Evolutionary conservation across 2,888 invertebrate genomes (phyloP), one percentile per base, ranked within the genome.

Genomic region (Drosophila nr. medialis): DNA sequence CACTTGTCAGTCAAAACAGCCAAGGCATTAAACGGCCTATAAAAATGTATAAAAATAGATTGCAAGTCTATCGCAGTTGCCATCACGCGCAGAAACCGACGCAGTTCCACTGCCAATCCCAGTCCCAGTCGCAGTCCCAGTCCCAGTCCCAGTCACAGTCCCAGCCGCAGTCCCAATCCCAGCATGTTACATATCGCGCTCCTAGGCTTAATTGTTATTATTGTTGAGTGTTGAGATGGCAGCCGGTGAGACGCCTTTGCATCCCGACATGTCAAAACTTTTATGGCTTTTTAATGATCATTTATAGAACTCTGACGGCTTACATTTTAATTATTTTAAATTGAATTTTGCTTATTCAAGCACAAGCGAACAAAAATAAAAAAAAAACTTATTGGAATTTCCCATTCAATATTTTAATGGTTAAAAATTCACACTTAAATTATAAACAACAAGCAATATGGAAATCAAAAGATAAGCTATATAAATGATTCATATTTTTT

Each of bases 1-100:
- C 83, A 85, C 79, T 75, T 83, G 83, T 85, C 83, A 83, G 83
- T 83, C 83, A 83, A 85, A 83, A 65, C 65, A 80, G 78, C 53
- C 32, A 67, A 72, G 80, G 72, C 78, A 58, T 75, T 81, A 71
- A 75, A 64, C 61, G 80, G 74, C 78, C 80, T 69, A 80, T 85
- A 73, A 80, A 85, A 66, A 68, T 75, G 76, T 85, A 68, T 82
- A 83, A 80, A 83, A 83, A 83, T 83, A 83, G 83, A 85, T 80
- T 75, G 36, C 45, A 32, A 36, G 48, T 34, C 74, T 82, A 80
- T 73, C 74, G 60, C 67, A 59, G 60, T 50, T 27, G 2, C 29
- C 50, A 54, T 54, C 27, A 54, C 36, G 15, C 7, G 15, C 45
- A 45, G 4, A 45, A 24, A 15, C 45, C 24, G 24, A 24, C 24